Evolutionary conservation across 2,888 invertebrate species (phyloP), one percentile per base, ranked within the genome.

Genomic region (Watsonalla cultraria): DNA sequence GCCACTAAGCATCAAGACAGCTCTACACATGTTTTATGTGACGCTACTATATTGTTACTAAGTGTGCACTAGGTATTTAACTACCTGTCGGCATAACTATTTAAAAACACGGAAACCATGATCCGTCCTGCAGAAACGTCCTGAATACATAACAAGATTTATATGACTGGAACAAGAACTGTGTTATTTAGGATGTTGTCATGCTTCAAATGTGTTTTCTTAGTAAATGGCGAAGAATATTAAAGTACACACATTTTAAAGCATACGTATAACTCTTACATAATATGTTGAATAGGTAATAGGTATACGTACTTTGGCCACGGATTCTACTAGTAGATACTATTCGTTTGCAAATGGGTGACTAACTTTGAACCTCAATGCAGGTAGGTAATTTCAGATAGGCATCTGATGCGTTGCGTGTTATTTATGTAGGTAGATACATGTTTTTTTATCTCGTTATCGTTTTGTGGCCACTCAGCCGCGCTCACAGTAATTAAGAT

Each of bases 1-100:
- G 55, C 46, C 51, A 35, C 35, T 35, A 35, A 35, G 6, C 7
- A 35, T 51, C 53, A 47, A 55, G 54, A 65, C 42, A 11, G 7
- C 5, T 42, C 42, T 42, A 42, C 5, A 42, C 11, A 8, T 11
- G 24, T 11, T 11, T 11, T 42, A 8, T 37, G 37, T 8, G 37
- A 37, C 11, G 11, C 42, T 11, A 5, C 11, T 5, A 5, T 5
- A 11, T 5, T 5, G 5, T 42, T 8, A 11, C 42, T 8, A 5
- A 11, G 11, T 11, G 11, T 0, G 8, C 11, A 11, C 5, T 2
- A 11, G 42, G 8, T 11, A 8, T 5, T 8, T 11, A 11, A 11
- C 8, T 11, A 11, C 11, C 11, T 42, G 24, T 4, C 24, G 24
- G 24, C 11, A 42, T 0, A 42, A 11, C 11, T 11, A 42, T 11